A percentile compares a stretch with the other conserved stretches of the same genome.
phyloP scores from a whole-genome alignment of 2,113 vertebrate genomes.

The Aramus guarauna region DNA sequence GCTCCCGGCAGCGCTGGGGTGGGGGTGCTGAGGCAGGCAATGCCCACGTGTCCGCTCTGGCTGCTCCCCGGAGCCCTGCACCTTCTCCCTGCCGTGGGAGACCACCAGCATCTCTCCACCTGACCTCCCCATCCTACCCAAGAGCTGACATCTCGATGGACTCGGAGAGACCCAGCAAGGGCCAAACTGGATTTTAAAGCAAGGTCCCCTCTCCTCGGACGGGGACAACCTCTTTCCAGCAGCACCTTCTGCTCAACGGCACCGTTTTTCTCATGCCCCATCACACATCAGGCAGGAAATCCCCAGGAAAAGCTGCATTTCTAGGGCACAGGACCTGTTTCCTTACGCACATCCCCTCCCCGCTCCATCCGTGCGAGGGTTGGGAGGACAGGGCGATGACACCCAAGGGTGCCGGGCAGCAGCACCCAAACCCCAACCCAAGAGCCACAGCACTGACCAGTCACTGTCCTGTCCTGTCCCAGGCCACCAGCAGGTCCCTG shows the following conservation, averaged over 20 bases:
- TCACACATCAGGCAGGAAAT: constrained; percentile 32
- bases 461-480: background rate
- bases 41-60: rapidly evolving
- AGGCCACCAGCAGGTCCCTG: background rate
- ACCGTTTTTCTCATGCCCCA: rapidly evolving
- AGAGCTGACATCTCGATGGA: background rate
- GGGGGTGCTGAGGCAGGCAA: rapidly evolving
- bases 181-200: background rate
- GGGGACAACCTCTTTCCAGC: background rate
- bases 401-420: background rate
- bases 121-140: rapidly evolving
- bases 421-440: background rate
- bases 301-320: background rate
- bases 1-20: background rate
- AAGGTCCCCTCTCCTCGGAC: background rate
- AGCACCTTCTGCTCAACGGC: rapidly evolving
- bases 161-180: background rate
- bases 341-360: rapidly evolving
- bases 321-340: background rate
- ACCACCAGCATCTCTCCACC: background rate
- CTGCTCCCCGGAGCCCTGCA: background rate
- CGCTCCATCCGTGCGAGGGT: rapidly evolving
- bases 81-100: background rate
- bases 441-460: background rate
- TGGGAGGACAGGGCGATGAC: background rate